These are phyloP conservation scores for Stigmatopora argus DNA, from an alignment of 2,113 vertebrate species.

Conservation along the genomic window DNA sequence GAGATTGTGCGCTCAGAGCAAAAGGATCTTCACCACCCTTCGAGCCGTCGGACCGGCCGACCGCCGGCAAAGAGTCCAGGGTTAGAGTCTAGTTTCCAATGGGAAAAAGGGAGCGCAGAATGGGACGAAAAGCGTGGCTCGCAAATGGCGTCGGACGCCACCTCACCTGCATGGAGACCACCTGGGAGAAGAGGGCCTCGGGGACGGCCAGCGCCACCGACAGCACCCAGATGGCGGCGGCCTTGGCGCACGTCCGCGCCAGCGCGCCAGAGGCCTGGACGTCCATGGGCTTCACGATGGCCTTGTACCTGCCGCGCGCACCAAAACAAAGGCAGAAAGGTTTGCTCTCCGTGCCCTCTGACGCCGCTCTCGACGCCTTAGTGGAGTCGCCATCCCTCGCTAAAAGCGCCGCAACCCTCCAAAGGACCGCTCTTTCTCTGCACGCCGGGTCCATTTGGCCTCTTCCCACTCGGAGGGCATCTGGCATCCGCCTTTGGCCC, in stretches of 20 bases:
- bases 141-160: neutral
- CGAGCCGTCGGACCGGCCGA: no score
- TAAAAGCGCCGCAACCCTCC: no score
- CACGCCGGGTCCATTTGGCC: neutral
- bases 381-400: no score
- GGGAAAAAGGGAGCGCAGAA: no score
- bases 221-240: constrained; percentile 81
- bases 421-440: no score
- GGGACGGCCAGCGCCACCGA: constrained; percentile 83
- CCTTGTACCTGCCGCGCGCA: constrained; percentile 78
- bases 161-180: constrained; percentile 72
- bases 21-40: no score
- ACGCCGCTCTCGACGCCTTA: no score
- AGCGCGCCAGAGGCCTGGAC: constrained; percentile 84
- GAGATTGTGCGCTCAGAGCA: no score
- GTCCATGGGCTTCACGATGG: constrained; percentile 96
- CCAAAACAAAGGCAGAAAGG: neutral
- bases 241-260: constrained; percentile 84
- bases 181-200: constrained; percentile 86
- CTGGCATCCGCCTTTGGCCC: neutral
- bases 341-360: no score
- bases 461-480: neutral
- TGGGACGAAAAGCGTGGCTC: no score
- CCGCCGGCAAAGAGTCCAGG: no score
- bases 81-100: no score